Conservation (phyloP, 2,113 vertebrate species). For the Microcebus tavaratra region DNA sequence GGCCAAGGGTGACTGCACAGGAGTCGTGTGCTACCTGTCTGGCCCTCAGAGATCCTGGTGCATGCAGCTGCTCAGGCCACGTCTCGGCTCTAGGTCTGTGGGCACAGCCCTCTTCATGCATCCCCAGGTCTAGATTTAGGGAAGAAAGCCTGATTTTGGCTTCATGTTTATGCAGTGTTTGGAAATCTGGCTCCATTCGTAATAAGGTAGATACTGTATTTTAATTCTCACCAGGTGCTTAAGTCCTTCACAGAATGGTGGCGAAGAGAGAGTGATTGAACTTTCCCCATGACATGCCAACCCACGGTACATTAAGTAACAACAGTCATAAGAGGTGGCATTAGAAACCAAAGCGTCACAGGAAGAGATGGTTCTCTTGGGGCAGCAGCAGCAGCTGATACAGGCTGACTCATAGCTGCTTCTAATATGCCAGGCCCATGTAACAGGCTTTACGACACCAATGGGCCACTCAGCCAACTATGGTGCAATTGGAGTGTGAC, state of each 20-base stretch:
- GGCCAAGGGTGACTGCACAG: background rate
- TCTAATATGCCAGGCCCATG: background rate
- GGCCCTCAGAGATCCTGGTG: background rate
- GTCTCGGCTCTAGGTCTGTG: background rate
- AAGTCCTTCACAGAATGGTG: background rate
- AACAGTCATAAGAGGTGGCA: background rate
- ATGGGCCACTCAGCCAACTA: background rate
- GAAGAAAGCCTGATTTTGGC: background rate
- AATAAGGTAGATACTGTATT: background rate
- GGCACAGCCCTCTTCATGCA: background rate
- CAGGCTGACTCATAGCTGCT: background rate
- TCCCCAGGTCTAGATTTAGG: background rate
- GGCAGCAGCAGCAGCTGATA: background rate
- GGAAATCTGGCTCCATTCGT: background rate
- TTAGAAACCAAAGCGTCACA: background rate
- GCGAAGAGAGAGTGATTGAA: background rate
- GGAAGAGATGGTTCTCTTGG: background rate
- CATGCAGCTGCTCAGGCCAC: fast-evolving
- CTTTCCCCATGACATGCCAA: background rate
- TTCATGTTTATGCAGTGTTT: background rate
- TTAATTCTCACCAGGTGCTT: background rate
- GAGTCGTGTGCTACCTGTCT: background rate
- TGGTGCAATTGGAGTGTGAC: background rate
- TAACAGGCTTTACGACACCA: background rate
- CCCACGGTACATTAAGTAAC: background rate